Evolutionary conservation across 2,797 vertebrate species (phyloP), one percentile per base, ranked within the genome.

Genomic region (Coilia nasus): DNA sequence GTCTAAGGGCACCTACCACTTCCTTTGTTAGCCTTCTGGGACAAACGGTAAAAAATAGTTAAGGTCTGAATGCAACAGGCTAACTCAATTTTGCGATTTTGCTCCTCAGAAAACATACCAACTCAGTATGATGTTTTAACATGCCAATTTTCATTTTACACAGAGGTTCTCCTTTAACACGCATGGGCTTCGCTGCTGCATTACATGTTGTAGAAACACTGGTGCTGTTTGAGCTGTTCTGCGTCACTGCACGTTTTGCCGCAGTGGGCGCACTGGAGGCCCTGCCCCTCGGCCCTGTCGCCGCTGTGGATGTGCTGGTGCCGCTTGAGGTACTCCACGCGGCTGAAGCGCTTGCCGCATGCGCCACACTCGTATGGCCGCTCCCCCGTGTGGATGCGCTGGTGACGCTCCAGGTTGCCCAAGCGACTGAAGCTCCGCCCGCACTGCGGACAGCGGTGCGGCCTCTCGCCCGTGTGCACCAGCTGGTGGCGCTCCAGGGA

Each of bases 401-500:
- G 96, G 92, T 98, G 97, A n/a, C 97, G 95, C 0, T 98, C 98
- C 92, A 99, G 92, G 93, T 99, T 99, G 87, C 97, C 97, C 4
- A 98, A 96, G 81, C 98, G 98, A 78, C 98, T 98, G 1, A 98
- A 99, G 92, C 97, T 98, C 57, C 98, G 98, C 62, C 97, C 97
- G 0, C 98, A 99, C 91, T 98, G 97, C 0, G 96, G 96, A 92
- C 98, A 99, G 46, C 96, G 95, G 81, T 98, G 98, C 0, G 98
- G 98, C 64, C 95, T 90, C 92, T 96, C 95, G 0, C 96, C 96
- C 3, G 98, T 99, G 95, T 99, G 98, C 78, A 98, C 98, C n/a
- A 98, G 96, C 89, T 99, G 98, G 64, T 98, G 98, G 86, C 98
- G 97, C 92, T 99, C 98, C 85, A 99, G 96, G 2, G 98, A 97